phyloP scores from a whole-genome alignment of 2,888 invertebrate species.

The Andrena camellia region DNA sequence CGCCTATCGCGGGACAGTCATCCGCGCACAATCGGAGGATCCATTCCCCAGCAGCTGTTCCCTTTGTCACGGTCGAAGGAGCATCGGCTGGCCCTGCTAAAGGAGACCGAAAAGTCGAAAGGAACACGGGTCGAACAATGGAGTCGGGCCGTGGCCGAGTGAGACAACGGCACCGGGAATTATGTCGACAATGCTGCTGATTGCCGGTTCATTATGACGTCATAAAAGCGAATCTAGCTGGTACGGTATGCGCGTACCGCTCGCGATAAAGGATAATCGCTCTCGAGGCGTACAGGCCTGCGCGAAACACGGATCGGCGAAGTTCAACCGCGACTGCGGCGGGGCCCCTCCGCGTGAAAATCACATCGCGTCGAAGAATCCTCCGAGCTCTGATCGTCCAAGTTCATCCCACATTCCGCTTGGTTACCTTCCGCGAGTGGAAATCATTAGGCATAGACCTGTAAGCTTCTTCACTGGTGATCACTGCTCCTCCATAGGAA shows the following conservation, averaged over 20 bases:
- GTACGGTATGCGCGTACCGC: conserved; percentile 75
- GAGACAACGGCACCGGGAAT: conserved; percentile 83
- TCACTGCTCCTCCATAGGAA: too few relatives aligned
- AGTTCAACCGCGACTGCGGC: neutral
- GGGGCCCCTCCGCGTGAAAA: neutral
- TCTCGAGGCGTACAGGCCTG: conserved; percentile 67
- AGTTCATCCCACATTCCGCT: neutral
- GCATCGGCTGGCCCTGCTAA: neutral
- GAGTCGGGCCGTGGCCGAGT: conserved; percentile 74
- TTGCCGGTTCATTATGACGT: conserved; percentile 85
- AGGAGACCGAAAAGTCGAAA: conserved; percentile 63
- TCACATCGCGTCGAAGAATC: neutral
- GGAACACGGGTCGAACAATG: conserved; percentile 74
- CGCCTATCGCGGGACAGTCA: neutral
- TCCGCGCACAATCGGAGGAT: conserved; percentile 8
- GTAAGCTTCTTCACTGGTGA: too few relatives aligned
- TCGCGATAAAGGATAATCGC: conserved; percentile 80
- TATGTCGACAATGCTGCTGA: conserved; percentile 85
- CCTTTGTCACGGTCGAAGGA: conserved; percentile 40
- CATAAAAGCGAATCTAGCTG: conserved; percentile 83
- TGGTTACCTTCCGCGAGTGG: too few relatives aligned
- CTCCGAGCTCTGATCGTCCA: neutral
- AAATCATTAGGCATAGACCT: too few relatives aligned
- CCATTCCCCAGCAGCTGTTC: conserved; percentile 45
- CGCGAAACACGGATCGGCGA: conserved; percentile 25